Evolutionary conservation across 2,888 invertebrate species (phyloP), one percentile per base, ranked within the genome.

Genomic region (Cancer borealis): DNA sequence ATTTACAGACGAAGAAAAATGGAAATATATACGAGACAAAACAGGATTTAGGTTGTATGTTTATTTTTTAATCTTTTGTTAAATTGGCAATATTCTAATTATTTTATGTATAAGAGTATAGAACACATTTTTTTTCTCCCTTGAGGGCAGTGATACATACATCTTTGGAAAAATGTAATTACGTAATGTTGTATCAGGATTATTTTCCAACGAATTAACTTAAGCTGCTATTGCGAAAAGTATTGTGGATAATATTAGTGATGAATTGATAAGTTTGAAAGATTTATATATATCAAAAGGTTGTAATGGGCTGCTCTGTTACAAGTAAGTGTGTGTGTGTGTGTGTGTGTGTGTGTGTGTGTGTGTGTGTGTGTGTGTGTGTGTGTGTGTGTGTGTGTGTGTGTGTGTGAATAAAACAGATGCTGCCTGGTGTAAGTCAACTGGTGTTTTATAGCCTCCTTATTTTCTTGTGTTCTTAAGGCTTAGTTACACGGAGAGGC

Each of bases 101-200:
- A 66, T 54, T 12, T 54, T 54, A 66, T n/a, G 66, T 21, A 21
- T 66, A 66, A 66, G n/a, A n/a, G n/a, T n/a, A 4, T 66, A 6
- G n/a, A 21, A n/a, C 39, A n/a, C 54, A 66, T 21, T 66, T 66
- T 66, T 66, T 6, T 5, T 6, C n/a, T 6, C 4, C 21, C n/a
- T 14, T 66, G 66, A 66, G 21, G n/a, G 66, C 66, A n/a, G 66
- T 66, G 66, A 66, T 66, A 21, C 21, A 66, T 66, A 21, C 21
- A 66, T n/a, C 66, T 21, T 66, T 66, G 66, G n/a, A 17, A 66
- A 66, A 66, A 66, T 66, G 66, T 66, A 66, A 66, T 66, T 66
- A 66, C 12, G 54, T 39, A 39, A 21, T 66, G n/a, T 66, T 66
- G n/a, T 21, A 66, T 66, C n/a, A n/a, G 4, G n/a, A 21, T 66